phyloP scores from a whole-genome alignment of 2,797 vertebrate genomes.

The Eulemur mongoz region DNA sequence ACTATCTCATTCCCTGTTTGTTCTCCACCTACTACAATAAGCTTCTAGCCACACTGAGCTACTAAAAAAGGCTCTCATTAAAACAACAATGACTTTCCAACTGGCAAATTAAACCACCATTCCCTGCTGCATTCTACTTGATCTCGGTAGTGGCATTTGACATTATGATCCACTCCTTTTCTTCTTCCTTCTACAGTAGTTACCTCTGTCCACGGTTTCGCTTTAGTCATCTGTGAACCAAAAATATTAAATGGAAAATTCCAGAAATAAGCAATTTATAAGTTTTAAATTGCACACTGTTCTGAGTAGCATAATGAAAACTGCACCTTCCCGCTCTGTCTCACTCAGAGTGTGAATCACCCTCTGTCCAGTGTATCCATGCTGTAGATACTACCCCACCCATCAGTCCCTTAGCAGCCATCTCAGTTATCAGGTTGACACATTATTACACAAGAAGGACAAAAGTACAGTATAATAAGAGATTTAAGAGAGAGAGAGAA shows the following conservation, averaged over 20 bases:
- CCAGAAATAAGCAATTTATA: background rate
- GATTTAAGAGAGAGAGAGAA: background rate
- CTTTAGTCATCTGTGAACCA: background rate
- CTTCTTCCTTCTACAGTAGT: background rate
- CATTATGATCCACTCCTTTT: background rate
- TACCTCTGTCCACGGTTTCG: background rate
- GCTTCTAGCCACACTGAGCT: background rate
- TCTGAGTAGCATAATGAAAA: background rate
- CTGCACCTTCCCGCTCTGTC: background rate
- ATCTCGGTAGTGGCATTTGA: background rate
- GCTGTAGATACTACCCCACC: background rate
- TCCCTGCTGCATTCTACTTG: background rate
- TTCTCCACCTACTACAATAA: background rate
- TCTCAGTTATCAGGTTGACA: background rate
- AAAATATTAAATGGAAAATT: background rate
- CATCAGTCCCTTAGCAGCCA: background rate
- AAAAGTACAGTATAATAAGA: background rate
- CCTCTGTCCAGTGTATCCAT: background rate
- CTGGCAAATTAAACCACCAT: background rate
- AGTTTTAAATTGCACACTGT: background rate
- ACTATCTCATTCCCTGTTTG: background rate
- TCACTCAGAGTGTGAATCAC: background rate
- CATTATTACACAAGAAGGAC: background rate
- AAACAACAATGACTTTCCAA: background rate
- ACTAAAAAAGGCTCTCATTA: background rate